Base-by-base conservation (phyloP, 2,888 invertebrate species). In the Thereva unica region DNA sequence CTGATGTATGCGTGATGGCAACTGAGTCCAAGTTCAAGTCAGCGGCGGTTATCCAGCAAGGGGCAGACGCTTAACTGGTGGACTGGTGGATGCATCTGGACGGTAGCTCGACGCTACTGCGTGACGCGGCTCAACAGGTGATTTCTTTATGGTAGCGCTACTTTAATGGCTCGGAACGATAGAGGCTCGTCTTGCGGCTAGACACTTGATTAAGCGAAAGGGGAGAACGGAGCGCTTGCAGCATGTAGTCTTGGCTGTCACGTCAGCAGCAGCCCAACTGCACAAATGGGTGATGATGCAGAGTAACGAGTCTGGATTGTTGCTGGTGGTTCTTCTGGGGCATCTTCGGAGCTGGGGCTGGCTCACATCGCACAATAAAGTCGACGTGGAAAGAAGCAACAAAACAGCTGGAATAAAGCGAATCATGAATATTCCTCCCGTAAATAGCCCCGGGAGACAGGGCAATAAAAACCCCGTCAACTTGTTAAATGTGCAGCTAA, bases 361-460 rank as follows among this genome's bases (percentile, higher is more conserved):
- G 23, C 41, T 23, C 7, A 38, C 55, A 53, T 5, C 63, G 50
- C 63, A 63, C 50, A 49, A 49, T 63, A 52, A 63, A 63, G 59
- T 50, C 35, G 49, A 63, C 41, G 50, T 50, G 35, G 41, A 50
- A 63, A 63, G n/a, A 41, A 50, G 50, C 37, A 63, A 63, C 10
- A 63, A 63, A 63, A 52, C 50, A 50, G 34, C 23, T 41, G 54
- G 38, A 40, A 63, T 50, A 52, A 63, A 49, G 52, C 63, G 41
- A 50, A 34, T 40, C 63, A 63, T 63, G 63, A 52, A 63, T 63
- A 63, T 63, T 63, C 63, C 52, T 63, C 63, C 63, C 63, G 63
- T 63, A 63, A 63, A 63, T n/a, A 63, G 63, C 52, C 49, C 41
- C 47, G 41, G 52, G 63, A 63, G 63, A 63, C 63, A 34, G 35